phyloP scores from a whole-genome alignment of 2,888 invertebrate genomes.

The Glaucopsyche alexis region DNA sequence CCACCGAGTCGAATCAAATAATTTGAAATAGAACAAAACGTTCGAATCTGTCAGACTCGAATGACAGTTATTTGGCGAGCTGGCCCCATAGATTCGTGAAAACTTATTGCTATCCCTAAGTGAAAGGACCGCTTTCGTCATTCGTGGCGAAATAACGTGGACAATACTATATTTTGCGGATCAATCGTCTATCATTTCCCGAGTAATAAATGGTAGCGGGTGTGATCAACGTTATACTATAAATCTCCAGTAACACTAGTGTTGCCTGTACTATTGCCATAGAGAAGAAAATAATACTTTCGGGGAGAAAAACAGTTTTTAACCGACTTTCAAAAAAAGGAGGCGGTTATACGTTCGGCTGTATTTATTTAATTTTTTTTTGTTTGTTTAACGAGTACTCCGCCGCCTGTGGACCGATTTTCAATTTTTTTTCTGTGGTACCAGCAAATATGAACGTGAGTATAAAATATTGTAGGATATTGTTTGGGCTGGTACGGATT shows the following conservation, averaged over 20 bases:
- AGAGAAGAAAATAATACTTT: no score
- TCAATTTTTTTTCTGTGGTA: no score
- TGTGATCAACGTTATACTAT: not conserved
- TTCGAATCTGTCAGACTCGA: constrained; percentile 36
- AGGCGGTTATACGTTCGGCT: no score
- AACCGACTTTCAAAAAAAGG: no score
- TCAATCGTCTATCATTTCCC: not conserved
- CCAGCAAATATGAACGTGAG: no score
- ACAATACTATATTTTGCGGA: constrained; percentile 17
- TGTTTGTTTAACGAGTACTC: no score
- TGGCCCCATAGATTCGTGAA: constrained; percentile 44
- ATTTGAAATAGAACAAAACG: constrained; percentile 11
- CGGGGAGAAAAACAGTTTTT: no score
- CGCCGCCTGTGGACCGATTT: no score
- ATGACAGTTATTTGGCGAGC: constrained; percentile 51
- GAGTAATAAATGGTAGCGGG: not conserved
- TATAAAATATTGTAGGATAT: no score
- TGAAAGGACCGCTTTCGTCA: constrained; percentile 43
- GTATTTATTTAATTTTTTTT: no score
- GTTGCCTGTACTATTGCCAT: not conserved
- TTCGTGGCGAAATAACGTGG: not conserved
- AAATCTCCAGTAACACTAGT: not conserved
- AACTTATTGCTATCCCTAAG: constrained; percentile 43
- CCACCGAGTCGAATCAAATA: constrained; percentile 15
- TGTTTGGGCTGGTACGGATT: no score